Evolutionary conservation across 2,113 vertebrate species (phyloP).

Genomic region (Ploceus nigricollis): DNA sequence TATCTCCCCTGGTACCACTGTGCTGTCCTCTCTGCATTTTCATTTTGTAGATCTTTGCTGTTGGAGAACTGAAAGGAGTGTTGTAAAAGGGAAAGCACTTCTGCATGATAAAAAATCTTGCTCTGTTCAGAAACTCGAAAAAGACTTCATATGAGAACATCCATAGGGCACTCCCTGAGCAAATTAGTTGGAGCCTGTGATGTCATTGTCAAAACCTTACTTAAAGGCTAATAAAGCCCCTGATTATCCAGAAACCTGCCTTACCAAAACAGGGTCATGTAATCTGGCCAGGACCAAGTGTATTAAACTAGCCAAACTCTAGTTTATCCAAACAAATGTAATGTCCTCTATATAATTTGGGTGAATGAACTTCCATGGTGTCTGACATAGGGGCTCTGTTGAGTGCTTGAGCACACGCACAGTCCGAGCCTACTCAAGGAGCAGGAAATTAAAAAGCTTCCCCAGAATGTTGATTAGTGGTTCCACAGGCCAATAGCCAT

Average conservation of each 20-base stretch:
- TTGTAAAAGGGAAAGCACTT: neutral
- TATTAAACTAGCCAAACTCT: neutral
- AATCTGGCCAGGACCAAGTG: neutral
- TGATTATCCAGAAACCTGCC: slow-evolving; percentile 17
- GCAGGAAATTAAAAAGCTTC: slow-evolving; percentile 66
- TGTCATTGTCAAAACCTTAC: slow-evolving; percentile 8
- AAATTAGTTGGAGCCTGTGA: neutral
- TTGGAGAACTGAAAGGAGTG: neutral
- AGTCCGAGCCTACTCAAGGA: neutral
- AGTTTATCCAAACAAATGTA: neutral
- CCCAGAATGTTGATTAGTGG: slow-evolving; percentile 24
- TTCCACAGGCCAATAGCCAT: slow-evolving; percentile 9
- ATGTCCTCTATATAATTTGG: neutral
- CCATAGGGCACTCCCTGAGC: neutral
- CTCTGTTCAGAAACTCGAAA: neutral
- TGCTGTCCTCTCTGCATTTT: neutral
- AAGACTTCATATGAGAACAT: neutral
- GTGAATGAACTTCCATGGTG: neutral
- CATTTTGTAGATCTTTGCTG: neutral
- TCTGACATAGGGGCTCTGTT: neutral
- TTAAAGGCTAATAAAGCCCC: neutral
- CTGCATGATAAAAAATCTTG: neutral
- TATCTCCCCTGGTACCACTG: neutral
- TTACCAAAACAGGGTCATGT: neutral
- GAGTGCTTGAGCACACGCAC: neutral